Evolutionary conservation across 2,113 vertebrate species (phyloP), one percentile per base, ranked within the genome.

Genomic region (Hystrix cristata): DNA sequence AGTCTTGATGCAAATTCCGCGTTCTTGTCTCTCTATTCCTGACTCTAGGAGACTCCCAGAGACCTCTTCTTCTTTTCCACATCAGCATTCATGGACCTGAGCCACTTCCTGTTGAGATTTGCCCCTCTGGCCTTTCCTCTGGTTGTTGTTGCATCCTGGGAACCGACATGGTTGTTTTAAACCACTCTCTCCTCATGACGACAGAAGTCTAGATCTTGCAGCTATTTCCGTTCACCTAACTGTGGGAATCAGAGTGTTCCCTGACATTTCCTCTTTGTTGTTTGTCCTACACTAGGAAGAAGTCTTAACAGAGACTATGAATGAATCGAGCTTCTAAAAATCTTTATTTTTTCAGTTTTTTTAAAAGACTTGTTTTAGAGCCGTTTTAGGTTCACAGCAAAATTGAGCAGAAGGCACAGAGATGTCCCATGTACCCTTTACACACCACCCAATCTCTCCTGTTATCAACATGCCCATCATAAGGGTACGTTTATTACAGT

Each of bases 391-490:
- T 38, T 85, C 29, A 19, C 5, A 72, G 3, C 14, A 79, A 62
- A 90, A 38, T 12, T 29, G 29, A 38, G 16, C 43, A 67, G 91
- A 27, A 43, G 25, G 7, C 55, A 1, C 3, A 14, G 31, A 80
- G 12, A 48, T 60, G 31, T 48, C 34, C 8, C 81, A 0, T 38
- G 0, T 25, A 14, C 5, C 19, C 27, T n/a, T 16, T 9, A 15
- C 27, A 21, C 34, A 29, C 5, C 27, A 21, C 48, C n/a, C 23
- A 72, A 3, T 7, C 11, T 38, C 14, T 5, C 12, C 34, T 31
- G 1, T 48, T 1, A n/a, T 16, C 46, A 16, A 0, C 34, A 1
- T 64, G 12, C 9, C n/a, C 7, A 27, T 8, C n/a, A 29, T n/a
- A 23, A 5, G 15, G 2, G 9, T 21, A 55, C 16, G 2, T 55